Conservation (phyloP, 2,113 vertebrate genomes). For the Ageneiosus marmoratus region DNA sequence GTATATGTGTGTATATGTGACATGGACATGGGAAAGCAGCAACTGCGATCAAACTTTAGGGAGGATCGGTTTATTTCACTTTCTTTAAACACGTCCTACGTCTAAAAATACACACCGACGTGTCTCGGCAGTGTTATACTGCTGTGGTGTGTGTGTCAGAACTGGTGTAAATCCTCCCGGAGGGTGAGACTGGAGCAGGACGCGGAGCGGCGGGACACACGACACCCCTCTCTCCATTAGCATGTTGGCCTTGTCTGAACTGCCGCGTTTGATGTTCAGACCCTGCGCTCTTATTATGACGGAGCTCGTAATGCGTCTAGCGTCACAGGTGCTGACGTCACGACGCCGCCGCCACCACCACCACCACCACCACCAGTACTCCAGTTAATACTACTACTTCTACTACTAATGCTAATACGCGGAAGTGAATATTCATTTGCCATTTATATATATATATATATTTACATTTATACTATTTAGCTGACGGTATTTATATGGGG, state of each 20-base stretch:
- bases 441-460: too few species aligned
- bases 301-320: not conserved
- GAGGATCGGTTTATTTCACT: slow-evolving; percentile 51
- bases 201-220: not conserved
- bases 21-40: slow-evolving; percentile 34
- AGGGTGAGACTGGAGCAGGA: not conserved
- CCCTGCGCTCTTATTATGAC: slow-evolving; percentile 25
- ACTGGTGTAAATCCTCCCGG: not conserved
- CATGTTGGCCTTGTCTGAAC: slow-evolving; percentile 53
- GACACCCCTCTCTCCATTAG: slow-evolving; percentile 43
- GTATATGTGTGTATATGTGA: not conserved
- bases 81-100: not conserved
- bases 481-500: too few species aligned
- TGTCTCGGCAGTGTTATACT: not conserved
- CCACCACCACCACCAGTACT: too few species aligned
- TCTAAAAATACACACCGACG: not conserved
- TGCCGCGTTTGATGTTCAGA: slow-evolving; percentile 47
- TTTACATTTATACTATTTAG: too few species aligned
- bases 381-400: not conserved
- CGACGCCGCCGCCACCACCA: not conserved
- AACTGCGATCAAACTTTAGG: slow-evolving; percentile 54
- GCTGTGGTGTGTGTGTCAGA: not conserved
- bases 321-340: slow-evolving; percentile 20
- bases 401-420: not conserved
- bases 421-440: not conserved